These are phyloP conservation scores for Arctocebus calabarensis DNA, from an alignment of 2,797 vertebrate genomes.

Conservation along the genomic window DNA sequence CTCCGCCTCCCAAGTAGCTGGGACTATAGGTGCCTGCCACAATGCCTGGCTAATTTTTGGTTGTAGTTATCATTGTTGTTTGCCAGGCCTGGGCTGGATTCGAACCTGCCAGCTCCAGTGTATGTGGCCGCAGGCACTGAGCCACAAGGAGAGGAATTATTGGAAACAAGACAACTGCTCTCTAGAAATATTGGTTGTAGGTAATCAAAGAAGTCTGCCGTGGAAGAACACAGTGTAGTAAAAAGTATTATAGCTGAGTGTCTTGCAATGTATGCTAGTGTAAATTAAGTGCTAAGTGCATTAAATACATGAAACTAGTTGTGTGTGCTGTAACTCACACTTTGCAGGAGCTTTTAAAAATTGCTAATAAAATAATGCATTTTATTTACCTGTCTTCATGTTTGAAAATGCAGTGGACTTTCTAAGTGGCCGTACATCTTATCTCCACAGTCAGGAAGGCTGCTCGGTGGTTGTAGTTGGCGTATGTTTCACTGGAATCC, in stretches of 20 bases:
- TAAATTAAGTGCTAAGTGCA: slow-evolving; percentile 60
- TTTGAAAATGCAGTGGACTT: slow-evolving; percentile 38
- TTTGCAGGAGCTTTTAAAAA: slow-evolving; percentile 49
- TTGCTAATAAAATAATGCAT: slow-evolving; percentile 66
- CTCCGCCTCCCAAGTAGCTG: no score
- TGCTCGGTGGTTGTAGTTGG: background rate
- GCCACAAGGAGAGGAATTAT: background rate
- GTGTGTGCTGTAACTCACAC: slow-evolving; percentile 45
- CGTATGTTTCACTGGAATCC: background rate
- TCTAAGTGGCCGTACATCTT: background rate
- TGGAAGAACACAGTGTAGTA: slow-evolving; percentile 32
- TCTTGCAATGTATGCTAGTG: background rate
- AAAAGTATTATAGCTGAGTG: slow-evolving; percentile 52
- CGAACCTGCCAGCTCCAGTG: no score
- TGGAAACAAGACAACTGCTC: background rate
- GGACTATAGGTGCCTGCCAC: no score
- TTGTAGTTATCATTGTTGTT: no score
- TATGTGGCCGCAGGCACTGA: no score
- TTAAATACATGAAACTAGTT: slow-evolving; percentile 55
- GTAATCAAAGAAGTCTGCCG: slow-evolving; percentile 47
- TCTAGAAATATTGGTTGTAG: background rate
- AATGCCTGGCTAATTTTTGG: no score
- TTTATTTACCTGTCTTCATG: slow-evolving; percentile 57
- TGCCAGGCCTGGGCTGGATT: no score
- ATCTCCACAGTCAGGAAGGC: background rate